Evolutionary conservation across 2,888 invertebrate genomes (phyloP).

Genomic region (Peribatodes rhomboidaria): DNA sequence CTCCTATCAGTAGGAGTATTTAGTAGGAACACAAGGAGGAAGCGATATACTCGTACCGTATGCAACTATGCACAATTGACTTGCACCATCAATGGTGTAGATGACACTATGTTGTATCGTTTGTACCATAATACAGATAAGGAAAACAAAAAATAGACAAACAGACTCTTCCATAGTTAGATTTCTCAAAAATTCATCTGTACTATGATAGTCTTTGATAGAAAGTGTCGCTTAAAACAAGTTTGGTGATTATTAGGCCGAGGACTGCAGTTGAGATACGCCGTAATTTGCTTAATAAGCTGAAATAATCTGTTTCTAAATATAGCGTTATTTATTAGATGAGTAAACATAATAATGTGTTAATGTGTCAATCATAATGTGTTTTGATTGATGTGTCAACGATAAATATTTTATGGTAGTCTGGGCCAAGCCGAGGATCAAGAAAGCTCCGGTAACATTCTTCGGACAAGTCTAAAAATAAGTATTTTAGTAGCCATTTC

Average conservation of each 20-base stretch:
- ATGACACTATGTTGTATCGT: no score
- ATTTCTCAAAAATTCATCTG: background rate
- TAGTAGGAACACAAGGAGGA: no score
- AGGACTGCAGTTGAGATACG: conserved; percentile 38
- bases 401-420: conserved; percentile 6
- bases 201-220: conserved; percentile 41
- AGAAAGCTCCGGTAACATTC: background rate
- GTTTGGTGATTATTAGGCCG: conserved; percentile 48
- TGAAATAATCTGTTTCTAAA: conserved; percentile 49
- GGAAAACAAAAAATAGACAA: background rate
- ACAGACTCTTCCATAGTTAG: background rate
- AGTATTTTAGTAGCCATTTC: no score
- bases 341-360: conserved; percentile 30
- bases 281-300: conserved; percentile 50
- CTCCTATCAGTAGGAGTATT: no score
- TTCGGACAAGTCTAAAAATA: background rate
- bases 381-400: conserved; percentile 30
- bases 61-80: no score
- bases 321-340: conserved; percentile 36
- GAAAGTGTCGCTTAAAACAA: conserved; percentile 48
- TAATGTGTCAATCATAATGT: conserved; percentile 3
- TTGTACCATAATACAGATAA: no score
- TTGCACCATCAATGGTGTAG: no score
- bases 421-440: background rate
- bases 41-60: no score